A percentile compares a stretch with the other conserved stretches of the same genome.
These are phyloP conservation scores for Sarcophaga variegata DNA, from an alignment of 2,888 invertebrate species.

Conservation along the genomic window DNA sequence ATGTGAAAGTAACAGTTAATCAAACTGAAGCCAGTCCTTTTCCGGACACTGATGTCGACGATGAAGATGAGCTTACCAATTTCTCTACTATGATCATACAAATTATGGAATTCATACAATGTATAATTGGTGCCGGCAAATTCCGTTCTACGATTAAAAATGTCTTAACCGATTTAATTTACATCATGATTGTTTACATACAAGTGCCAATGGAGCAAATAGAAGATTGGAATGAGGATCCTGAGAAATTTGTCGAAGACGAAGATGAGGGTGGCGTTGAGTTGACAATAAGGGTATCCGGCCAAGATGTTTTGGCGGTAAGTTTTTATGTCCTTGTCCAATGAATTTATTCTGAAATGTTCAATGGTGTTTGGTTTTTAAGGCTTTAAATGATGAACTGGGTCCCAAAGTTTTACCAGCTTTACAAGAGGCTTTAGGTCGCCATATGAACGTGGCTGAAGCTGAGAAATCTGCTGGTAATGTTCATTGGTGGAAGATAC, in stretches of 20 bases:
- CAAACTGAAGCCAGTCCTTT: constrained; percentile 82
- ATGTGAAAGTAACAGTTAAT: constrained; percentile 85
- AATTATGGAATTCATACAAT: constrained; percentile 87
- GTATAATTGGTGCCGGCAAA: constrained; percentile 84
- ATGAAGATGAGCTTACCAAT: constrained; percentile 84
- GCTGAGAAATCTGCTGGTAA: constrained; percentile 82
- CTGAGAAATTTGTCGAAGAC: constrained; percentile 87
- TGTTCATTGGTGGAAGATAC: constrained; percentile 86
- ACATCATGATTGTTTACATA: constrained; percentile 86
- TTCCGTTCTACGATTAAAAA: constrained; percentile 84
- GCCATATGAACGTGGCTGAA: constrained; percentile 85
- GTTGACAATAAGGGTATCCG: constrained; percentile 86
- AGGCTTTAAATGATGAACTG: constrained; percentile 83
- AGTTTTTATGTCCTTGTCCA: constrained; percentile 30
- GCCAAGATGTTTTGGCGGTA: constrained; percentile 85
- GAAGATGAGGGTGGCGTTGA: constrained; percentile 86
- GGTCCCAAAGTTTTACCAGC: constrained; percentile 83
- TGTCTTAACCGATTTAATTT: constrained; percentile 85
- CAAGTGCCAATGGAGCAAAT: constrained; percentile 88
- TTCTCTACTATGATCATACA: constrained; percentile 86
- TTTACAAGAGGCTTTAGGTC: constrained; percentile 84
- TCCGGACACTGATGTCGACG: constrained; percentile 84
- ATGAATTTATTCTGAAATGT: neutral
- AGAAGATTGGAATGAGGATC: constrained; percentile 85
- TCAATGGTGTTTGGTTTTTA: neutral